phyloP scores from a whole-genome alignment of 2,113 vertebrate species.

The Fulica atra region DNA sequence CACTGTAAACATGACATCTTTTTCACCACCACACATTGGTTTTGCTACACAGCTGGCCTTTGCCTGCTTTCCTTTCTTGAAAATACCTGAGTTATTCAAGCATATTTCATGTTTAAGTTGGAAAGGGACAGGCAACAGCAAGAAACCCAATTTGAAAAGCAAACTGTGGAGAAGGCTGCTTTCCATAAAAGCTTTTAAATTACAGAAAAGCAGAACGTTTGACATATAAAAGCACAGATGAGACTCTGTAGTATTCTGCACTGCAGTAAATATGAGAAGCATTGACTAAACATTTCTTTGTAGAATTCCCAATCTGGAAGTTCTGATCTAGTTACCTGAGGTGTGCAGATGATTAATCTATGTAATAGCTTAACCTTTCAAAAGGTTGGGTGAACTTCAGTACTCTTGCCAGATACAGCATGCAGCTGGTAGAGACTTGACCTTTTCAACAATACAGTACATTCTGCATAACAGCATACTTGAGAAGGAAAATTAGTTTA shows the following conservation, averaged over 20 bases:
- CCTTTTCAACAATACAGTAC: constrained; percentile 9
- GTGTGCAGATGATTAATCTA: background rate
- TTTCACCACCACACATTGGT: background rate
- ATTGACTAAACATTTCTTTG: background rate
- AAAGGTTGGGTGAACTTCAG: background rate
- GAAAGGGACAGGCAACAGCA: background rate
- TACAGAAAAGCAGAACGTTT: background rate
- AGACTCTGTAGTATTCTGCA: background rate
- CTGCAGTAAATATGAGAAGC: background rate
- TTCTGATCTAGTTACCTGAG: background rate
- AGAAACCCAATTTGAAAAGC: background rate
- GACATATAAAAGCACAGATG: background rate
- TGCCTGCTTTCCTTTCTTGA: background rate
- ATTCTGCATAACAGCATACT: background rate
- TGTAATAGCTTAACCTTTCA: background rate
- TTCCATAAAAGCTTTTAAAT: background rate
- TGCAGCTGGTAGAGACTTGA: background rate
- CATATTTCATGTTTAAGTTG: background rate
- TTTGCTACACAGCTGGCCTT: background rate
- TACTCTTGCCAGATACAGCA: background rate
- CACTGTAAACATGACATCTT: background rate
- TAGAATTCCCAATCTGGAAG: background rate
- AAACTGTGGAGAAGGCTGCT: background rate
- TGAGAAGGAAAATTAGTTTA: background rate
- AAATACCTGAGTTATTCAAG: background rate